Evolutionary conservation across 2,113 vertebrate species (phyloP).

Genomic region (Pseudolaguvia tuberculata): DNA sequence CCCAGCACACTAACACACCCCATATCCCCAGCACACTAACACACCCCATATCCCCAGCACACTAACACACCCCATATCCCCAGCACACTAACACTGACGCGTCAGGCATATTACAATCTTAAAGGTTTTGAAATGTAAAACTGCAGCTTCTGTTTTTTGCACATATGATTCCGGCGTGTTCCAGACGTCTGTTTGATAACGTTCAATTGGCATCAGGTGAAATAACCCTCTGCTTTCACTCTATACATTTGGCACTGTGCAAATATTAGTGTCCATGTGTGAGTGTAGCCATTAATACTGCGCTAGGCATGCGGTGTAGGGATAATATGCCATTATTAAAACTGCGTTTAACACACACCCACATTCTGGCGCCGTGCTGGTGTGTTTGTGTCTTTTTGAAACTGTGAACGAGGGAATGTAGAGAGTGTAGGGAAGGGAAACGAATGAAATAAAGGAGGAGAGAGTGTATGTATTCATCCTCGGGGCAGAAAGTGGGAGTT

Average conservation of each 20-base stretch:
- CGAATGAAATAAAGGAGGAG: neutral
- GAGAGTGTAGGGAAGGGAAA: too few relatives aligned
- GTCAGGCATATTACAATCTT: neutral
- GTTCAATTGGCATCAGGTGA: neutral
- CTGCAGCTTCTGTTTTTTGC: neutral
- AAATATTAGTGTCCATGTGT: neutral
- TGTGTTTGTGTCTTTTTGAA: slow-evolving; percentile 13
- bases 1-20: too few relatives aligned
- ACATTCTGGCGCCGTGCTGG: slow-evolving; percentile 23
- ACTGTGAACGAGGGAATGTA: neutral
- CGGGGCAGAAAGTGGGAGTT: slow-evolving; percentile 32
- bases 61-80: too few relatives aligned
- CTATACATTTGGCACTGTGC: neutral
- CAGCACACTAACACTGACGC: neutral
- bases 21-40: too few relatives aligned
- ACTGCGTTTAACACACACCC: slow-evolving; percentile 23
- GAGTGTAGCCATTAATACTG: neutral
- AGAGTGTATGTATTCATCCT: slow-evolving; percentile 37
- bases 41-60: too few relatives aligned
- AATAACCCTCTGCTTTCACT: neutral
- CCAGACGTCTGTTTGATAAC: neutral
- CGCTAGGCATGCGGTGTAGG: neutral
- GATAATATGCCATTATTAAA: slow-evolving; percentile 19
- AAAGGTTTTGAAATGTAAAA: neutral
- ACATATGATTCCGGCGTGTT: neutral